Base-by-base conservation (phyloP, 2,888 invertebrate genomes). In the Laothoe populi region DNA sequence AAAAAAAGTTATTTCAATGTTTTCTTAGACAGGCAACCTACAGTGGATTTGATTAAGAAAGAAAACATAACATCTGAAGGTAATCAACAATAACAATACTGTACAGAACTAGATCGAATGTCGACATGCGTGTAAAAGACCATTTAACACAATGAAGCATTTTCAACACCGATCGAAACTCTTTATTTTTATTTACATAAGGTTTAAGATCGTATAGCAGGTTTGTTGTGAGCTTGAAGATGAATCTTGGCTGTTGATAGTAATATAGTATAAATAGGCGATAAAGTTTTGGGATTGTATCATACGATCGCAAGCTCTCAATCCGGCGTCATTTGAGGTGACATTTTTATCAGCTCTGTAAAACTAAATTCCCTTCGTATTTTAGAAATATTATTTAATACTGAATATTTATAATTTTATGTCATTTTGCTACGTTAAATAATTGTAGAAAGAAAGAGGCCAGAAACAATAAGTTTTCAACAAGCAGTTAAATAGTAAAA, bases 231-330 rank as follows among this genome's bases (percentile, higher is more conserved):
- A 1, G 13, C 13, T 42, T 4, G 42, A 16, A 42, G 42, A 40
- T 40, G 57, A 23, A 23, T 23, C 40, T 38, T 46, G 35, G 21
- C 26, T 24, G n/a, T n/a, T 4, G 64, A 31, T 59, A 31, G 24
- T 40, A 5, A 48, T 40, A 26, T 63, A 57, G 79, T 89, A 89
- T 88, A 89, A 84, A 89, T 87, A 86, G 75, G 72, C 77, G 79
- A 63, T 65, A 67, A 65, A 67, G 45, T 69, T 72, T 65, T 57
- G 70, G 75, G 71, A 72, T 77, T 67, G 81, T 71, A 61, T 44
- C 87, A 89, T 84, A 87, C 87, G 65, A 58, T 26, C 2, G 19
- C 26, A 19, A 8, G 16, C 42, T 23, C 57, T 61, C 40, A 31
- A 46, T 16, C 70, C 66, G 60, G 70, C 40, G 63, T 21, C 11